These are phyloP conservation scores for Cheilosia urbana DNA, from an alignment of 2,888 invertebrate species.

Conservation along the genomic window DNA sequence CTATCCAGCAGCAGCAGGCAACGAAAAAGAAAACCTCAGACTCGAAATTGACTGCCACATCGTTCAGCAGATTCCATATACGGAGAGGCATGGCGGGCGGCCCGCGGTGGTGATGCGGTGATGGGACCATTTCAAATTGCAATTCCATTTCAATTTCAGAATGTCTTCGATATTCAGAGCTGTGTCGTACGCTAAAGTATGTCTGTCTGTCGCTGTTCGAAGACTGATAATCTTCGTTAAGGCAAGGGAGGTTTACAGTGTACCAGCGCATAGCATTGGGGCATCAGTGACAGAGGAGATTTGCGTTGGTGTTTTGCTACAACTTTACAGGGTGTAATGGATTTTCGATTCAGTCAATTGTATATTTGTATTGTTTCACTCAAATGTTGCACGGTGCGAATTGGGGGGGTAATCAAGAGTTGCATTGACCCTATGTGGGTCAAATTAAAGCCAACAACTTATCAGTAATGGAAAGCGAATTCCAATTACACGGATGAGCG, in stretches of 20 bases:
- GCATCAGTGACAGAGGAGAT: conserved; percentile 53
- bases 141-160: conserved; percentile 73
- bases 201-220: conserved; percentile 57
- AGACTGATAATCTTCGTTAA: conserved; percentile 62
- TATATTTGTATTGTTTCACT: conserved; percentile 1
- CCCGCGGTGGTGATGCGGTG: background rate
- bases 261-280: conserved; percentile 12
- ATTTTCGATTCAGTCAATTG: conserved; percentile 27
- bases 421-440: too few relatives aligned
- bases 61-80: conserved; percentile 49
- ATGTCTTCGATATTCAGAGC: conserved; percentile 68
- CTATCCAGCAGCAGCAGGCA: conserved; percentile 51
- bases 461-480: too few relatives aligned
- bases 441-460: too few relatives aligned
- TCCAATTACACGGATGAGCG: too few relatives aligned
- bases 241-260: conserved; percentile 37
- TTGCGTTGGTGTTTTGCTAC: conserved; percentile 48
- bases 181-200: conserved; percentile 59
- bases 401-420: too few relatives aligned
- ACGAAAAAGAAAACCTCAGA: conserved; percentile 70
- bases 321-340: conserved; percentile 50
- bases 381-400: too few relatives aligned
- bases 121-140: conserved; percentile 57
- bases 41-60: conserved; percentile 70
- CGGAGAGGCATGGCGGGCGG: conserved; percentile 16